phyloP scores from a whole-genome alignment of 1,140 invertebrate species.

The Calephelis nemesis region DNA sequence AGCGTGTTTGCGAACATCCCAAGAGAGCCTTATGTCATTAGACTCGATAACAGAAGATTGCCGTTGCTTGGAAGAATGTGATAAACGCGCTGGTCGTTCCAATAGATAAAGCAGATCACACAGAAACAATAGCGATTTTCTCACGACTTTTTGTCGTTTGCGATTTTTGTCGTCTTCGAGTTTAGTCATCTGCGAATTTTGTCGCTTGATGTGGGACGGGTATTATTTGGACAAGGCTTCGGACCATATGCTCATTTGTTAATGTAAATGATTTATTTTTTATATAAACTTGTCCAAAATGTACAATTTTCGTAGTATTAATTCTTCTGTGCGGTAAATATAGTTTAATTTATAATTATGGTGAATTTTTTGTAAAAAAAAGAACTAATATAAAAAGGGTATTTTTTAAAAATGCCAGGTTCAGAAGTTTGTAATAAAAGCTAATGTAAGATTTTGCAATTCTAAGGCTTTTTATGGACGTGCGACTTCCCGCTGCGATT shows the following conservation, averaged over 20 bases:
- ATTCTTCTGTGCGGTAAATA: slow-evolving; percentile 11
- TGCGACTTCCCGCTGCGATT: slow-evolving; percentile 8
- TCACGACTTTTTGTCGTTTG: slow-evolving; percentile 26
- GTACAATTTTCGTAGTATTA: slow-evolving; percentile 26
- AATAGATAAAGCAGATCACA: slow-evolving; percentile 10
- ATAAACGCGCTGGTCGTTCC: slow-evolving; percentile 54
- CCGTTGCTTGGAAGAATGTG: slow-evolving; percentile 53
- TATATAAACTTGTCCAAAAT: slow-evolving; percentile 21
- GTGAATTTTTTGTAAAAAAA: slow-evolving; percentile 25
- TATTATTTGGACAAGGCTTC: slow-evolving; percentile 23
- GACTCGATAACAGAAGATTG: slow-evolving; percentile 74
- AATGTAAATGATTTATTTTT: slow-evolving; percentile 16
- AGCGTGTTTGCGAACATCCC: slow-evolving; percentile 62
- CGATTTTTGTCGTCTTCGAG: slow-evolving; percentile 2
- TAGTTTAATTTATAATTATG: slow-evolving; percentile 23
- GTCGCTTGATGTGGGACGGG: slow-evolving; percentile 26
- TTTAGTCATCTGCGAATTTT: slow-evolving; percentile 6
- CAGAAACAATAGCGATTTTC: slow-evolving; percentile 20
- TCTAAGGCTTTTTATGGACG: slow-evolving; percentile 24
- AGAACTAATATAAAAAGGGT: slow-evolving; percentile 3
- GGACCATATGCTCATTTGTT: slow-evolving; percentile 9
- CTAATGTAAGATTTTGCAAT: slow-evolving; percentile 27
- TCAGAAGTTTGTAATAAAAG: slow-evolving; percentile 26
- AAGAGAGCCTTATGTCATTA: slow-evolving; percentile 72
- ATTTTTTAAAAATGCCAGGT: slow-evolving; percentile 26